Conservation (phyloP, 2,113 vertebrate species). For the Struthidea cinerea region DNA sequence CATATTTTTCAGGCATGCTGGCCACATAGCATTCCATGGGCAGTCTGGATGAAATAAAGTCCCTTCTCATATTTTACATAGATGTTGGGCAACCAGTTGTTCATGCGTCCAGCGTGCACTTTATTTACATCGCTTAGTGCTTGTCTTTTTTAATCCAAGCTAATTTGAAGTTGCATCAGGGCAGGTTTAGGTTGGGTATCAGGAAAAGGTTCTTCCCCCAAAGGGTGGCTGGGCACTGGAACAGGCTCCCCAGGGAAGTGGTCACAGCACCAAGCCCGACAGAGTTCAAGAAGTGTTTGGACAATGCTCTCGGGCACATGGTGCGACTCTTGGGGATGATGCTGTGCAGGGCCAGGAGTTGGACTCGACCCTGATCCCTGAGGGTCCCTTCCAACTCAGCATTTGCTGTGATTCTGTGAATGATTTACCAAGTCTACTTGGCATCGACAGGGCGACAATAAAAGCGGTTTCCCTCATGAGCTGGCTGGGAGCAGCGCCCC, state of each 20-base stretch:
- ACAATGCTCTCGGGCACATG: accelerated
- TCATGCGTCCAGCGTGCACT: accelerated
- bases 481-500: background rate
- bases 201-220: background rate
- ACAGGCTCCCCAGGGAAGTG: background rate
- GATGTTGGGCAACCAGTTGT: background rate
- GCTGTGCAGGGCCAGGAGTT: background rate
- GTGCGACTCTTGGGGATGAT: background rate
- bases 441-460: background rate
- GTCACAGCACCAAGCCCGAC: background rate
- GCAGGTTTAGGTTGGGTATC: background rate
- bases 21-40: background rate
- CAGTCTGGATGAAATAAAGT: background rate
- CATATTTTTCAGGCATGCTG: accelerated
- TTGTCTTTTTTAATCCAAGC: background rate
- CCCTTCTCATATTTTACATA: accelerated
- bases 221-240: background rate
- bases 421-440: too few relatives aligned
- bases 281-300: background rate
- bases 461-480: accelerated
- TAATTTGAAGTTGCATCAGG: background rate
- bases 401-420: background rate
- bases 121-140: accelerated
- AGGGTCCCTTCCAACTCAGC: background rate
- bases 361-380: background rate